Evolutionary conservation across 2,888 invertebrate species (phyloP), one percentile per base, ranked within the genome.

Genomic region (Capitulum mitella): DNA sequence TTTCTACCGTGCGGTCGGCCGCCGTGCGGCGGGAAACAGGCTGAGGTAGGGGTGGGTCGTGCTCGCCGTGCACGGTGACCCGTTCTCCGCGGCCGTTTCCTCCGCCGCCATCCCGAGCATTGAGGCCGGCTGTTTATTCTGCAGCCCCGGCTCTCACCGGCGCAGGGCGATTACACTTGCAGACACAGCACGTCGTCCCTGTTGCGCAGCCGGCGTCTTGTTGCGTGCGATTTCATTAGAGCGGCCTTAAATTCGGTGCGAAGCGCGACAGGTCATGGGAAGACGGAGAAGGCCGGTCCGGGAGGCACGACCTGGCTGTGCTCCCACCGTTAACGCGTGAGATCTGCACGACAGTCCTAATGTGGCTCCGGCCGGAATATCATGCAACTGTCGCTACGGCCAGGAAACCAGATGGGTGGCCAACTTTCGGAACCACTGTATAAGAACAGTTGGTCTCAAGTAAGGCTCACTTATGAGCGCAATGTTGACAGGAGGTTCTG

Each of bases 251-350:
- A 26, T 26, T 26, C 1, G 70, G 40, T 26, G 70, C n/a, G 37
- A 26, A 40, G 70, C 40, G 70, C 70, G 70, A 70, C 70, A 70
- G 70, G 70, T 70, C 70, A 40, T 70, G 70, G 70, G 70, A 51
- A 70, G 70, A 1, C 32, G n/a, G 58, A 3, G 51, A 51, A 19
- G 54, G n/a, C n/a, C 26, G 58, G 58, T 5, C n/a, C 58, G n/a
- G 58, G 58, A 12, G 29, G 8, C 58, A n/a, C 58, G 58, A 58
- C 58, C 58, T 29, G 12, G 29, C 29, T 1, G n/a, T n/a, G 58
- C 58, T n/a, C n/a, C 22, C 3, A 19, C 51, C 51, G 58, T n/a
- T n/a, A 58, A 29, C 58, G n/a, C 29, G n/a, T 58, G 58, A 58
- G 58, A 6, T 29, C 10, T 12, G 58, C 29, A 58, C 58, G 58